These are phyloP conservation scores for Melanostoma mellinum DNA, from an alignment of 2,888 invertebrate species.

Conservation along the genomic window DNA sequence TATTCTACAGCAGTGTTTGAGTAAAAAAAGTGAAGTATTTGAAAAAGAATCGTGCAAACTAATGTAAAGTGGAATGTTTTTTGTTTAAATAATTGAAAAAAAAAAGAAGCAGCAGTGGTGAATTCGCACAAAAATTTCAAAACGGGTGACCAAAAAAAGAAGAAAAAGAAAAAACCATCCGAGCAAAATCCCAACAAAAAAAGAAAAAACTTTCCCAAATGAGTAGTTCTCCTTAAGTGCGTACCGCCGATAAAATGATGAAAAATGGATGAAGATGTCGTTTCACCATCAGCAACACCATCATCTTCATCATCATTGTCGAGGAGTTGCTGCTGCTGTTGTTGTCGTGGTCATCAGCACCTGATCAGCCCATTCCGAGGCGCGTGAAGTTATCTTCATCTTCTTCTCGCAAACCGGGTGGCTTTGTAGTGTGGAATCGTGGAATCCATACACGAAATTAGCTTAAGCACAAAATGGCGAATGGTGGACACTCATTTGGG, in stretches of 20 bases:
- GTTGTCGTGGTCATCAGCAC: conserved; percentile 74
- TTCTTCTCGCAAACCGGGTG: conserved; percentile 75
- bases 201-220: conserved; percentile 51
- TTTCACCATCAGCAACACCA: conserved; percentile 73
- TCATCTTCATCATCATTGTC: conserved; percentile 71
- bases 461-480: conserved; percentile 82
- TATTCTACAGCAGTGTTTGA: conserved; percentile 40
- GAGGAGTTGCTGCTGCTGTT: conserved; percentile 66
- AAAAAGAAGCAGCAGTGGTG: not conserved
- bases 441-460: conserved; percentile 76
- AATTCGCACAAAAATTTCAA: not conserved
- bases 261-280: conserved; percentile 73
- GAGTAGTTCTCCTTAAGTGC: conserved; percentile 62
- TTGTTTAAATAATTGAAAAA: not conserved
- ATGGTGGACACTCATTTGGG: conserved; percentile 97
- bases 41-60: conserved; percentile 45
- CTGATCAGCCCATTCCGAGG: conserved; percentile 75
- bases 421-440: conserved; percentile 75
- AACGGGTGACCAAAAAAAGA: conserved; percentile 43
- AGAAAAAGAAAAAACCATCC: conserved; percentile 20
- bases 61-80: conserved; percentile 6
- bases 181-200: conserved; percentile 4
- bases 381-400: conserved; percentile 75
- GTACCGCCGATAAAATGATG: conserved; percentile 67
- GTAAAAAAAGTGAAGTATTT: not conserved